Base-by-base conservation (phyloP, 2,888 invertebrate genomes). In the Eupithecia exiguata region DNA sequence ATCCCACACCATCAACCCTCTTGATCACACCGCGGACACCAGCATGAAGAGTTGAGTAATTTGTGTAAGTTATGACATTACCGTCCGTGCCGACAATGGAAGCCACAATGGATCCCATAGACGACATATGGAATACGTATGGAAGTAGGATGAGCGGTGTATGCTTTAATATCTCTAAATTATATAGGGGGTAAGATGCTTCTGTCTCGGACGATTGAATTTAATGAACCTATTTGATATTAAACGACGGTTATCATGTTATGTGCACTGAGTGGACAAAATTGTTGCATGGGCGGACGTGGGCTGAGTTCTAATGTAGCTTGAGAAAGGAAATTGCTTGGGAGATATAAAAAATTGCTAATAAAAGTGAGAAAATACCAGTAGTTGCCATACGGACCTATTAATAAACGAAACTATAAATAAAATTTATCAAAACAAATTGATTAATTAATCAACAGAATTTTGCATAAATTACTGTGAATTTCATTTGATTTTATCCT, bases 191-290 rank as follows among this genome's bases (percentile, higher is more conserved):
- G 79, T 76, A 87, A 89, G 89, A 88, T 86, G 91, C 91, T 91
- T 85, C 91, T 89, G 92, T 91, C 87, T 85, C 86, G 84, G 85
- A 79, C 89, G 87, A 92, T 92, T 92, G 91, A 92, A 90, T 93
- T 91, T 92, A 92, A 92, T 92, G 89, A 87, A 83, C 86, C 90
- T 89, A 90, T 91, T 89, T 90, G 87, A 83, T 86, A 84, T 35
- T 62, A 84, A 88, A 88, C 87, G 88, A 87, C 86, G 84, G 84
- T 89, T 87, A 84, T 69, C 72, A 84, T 62, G 61, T 14, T 61
- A 61, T 61, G 58, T 58, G 58, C 58, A 62, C 62, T 35, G 62
- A 35, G 62, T 35, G 35, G 62, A 35, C 30, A 62, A 62, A 62
- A 62, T 62, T 62, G 35, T 35, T 18, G 30, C 1, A 30, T 61